Evolutionary conservation across 2,797 vertebrate genomes (phyloP), one percentile per base, ranked within the genome.

Genomic region (Bovichtus variegatus): DNA sequence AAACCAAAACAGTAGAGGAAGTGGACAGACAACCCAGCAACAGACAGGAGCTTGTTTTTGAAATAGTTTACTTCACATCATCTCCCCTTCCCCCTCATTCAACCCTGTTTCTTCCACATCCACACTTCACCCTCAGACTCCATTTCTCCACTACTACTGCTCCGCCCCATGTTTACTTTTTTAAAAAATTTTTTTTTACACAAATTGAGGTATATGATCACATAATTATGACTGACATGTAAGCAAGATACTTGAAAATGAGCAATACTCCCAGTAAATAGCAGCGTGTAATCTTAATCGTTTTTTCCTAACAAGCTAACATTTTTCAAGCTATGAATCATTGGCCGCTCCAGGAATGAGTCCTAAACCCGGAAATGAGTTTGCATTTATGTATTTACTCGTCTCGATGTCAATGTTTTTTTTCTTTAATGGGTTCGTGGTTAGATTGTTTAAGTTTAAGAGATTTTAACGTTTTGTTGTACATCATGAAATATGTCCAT

Each of bases 1-100:
- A 88, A 91, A 89, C 84, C 76, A 77, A 76, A 90, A 84, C 79
- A 76, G 65, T 12, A 13, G 70, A 87, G 80, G 91, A 89, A 87
- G 82, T 87, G 90, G 82, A 93, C 55, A 43, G 43, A 78, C 74
- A 83, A 64, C 60, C 63, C 75, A 54, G 78, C 64, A 71, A 88
- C 80, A 85, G 80, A 86, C 74, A 82, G 51, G 55, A 53, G 72
- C 77, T 77, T 85, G 81, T 87, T 89, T 87, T 86, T 71, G 12
- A 83, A 78, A 81, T 31, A 41, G 40, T 78, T 77, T 66, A 11
- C 73, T 71, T 65, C 49, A 38, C 84, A 71, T 80, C 70, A 57
- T 38, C 54, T 19, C 27, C 21, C 9, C 12, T 57, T 41, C 34
- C 29, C 23, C 38, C 55, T 58, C 66, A 15, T 25, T 40, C 50